Base-by-base conservation (phyloP, 2,797 vertebrate genomes). In the Apogon hyalosoma region DNA sequence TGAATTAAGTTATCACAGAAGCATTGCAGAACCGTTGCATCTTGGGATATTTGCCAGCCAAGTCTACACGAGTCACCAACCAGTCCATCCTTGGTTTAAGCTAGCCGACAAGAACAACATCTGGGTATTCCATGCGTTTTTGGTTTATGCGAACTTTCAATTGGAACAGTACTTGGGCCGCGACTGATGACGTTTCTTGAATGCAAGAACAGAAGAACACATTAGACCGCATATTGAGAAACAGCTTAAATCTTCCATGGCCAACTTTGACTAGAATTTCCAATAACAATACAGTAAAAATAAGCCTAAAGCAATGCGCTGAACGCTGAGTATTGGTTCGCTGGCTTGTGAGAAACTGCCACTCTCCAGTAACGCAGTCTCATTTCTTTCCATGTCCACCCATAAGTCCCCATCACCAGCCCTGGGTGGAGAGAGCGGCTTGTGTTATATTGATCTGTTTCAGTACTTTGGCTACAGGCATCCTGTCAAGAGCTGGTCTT, bases 391-490 rank as follows among this genome's bases (percentile, higher is more conserved):
- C 45, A 14, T 52, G 73, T 77, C 59, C 82, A 61, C 50, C 65
- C 67, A 82, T 87, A 84, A 82, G 76, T 77, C 83, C 65, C 50
- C 56, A 48, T 62, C 69, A n/a, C 11, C 13, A 72, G 53, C 66
- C 40, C 40, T 10, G 54, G 70, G 83, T 52, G 28, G 68, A 77
- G 63, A 60, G 45, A 71, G 52, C 74, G 63, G 75, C 77, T 87
- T 80, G 80, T 82, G 86, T 82, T 75, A 43, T 68, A 91, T 85
- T 79, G 86, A 92, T 90, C 80, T 15, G 69, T 64, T 78, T 77
- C 80, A 43, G 49, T 60, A 60, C 70, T 77, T 79, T 70, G 63
- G 55, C 79, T 65, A 70, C 77, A 78, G 76, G 80, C 78, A 16
- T 83, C 69, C 59, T 57, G 80, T 88, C 87, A 76, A 79, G 79